Evolutionary conservation across 1,140 invertebrate species (phyloP).

Genomic region (Plutomurus gul): DNA sequence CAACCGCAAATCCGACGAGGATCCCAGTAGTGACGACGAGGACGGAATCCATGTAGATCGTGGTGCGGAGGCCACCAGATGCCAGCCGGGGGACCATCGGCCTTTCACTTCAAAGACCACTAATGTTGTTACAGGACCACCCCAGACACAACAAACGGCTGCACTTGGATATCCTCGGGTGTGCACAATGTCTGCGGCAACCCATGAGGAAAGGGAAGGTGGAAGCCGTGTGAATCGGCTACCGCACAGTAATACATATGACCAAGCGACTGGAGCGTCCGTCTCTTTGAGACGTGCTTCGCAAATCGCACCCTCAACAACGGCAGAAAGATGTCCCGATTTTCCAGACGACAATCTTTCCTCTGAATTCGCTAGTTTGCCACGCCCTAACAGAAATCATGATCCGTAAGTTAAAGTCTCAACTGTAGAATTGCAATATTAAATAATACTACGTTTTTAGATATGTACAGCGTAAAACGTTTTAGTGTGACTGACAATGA

Average conservation of each 20-base stretch:
- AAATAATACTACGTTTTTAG: too few species aligned
- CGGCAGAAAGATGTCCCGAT: conserved; percentile 32
- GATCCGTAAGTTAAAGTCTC: conserved; percentile 30
- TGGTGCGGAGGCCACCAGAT: neutral
- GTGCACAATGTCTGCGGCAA: too few species aligned
- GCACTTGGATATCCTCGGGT: too few species aligned
- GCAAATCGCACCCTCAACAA: too few species aligned
- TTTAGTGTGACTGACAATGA: too few species aligned
- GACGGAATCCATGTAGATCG: neutral
- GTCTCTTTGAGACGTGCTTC: too few species aligned
- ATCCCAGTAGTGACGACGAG: neutral
- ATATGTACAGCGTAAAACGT: too few species aligned
- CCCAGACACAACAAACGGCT: too few species aligned
- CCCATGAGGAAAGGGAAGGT: neutral
- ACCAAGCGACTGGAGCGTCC: neutral
- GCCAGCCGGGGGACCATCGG: too few species aligned
- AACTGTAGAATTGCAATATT: too few species aligned
- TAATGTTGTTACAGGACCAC: too few species aligned
- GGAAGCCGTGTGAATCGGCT: neutral
- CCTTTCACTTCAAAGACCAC: too few species aligned
- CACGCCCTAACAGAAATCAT: conserved; percentile 36
- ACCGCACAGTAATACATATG: neutral
- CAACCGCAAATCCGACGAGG: neutral
- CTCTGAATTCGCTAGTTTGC: conserved; percentile 42
- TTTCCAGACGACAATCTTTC: conserved; percentile 46